These are phyloP conservation scores for Carcina quercana DNA, from an alignment of 2,888 invertebrate genomes.

Conservation along the genomic window DNA sequence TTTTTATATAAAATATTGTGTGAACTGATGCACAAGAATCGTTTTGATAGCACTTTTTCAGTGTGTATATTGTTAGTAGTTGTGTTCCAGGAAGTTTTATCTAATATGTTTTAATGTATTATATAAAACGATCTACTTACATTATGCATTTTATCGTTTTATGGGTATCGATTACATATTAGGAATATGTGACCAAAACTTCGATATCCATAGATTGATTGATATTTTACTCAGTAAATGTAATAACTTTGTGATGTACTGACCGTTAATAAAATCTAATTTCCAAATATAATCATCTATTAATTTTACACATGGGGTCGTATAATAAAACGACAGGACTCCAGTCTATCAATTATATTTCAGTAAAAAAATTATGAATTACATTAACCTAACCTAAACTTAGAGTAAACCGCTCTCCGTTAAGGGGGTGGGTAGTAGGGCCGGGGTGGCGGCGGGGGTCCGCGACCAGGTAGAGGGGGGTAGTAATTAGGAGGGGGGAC, in stretches of 20 bases:
- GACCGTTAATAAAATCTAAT: too few species aligned
- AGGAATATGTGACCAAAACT: too few species aligned
- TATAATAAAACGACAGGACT: conserved; percentile 21
- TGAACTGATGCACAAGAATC: conserved; percentile 9
- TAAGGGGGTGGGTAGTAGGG: conserved; percentile 64
- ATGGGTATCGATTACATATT: too few species aligned
- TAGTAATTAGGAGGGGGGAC: conserved; percentile 60
- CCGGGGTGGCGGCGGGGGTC: conserved; percentile 40
- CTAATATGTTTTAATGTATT: not conserved
- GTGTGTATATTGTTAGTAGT: conserved; percentile 5
- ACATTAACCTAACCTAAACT: conserved; percentile 14
- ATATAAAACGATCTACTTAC: too few species aligned
- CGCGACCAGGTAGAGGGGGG: conserved; percentile 36
- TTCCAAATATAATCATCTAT: not conserved
- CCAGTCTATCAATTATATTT: conserved; percentile 50
- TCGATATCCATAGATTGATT: too few species aligned
- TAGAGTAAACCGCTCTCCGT: conserved; percentile 21
- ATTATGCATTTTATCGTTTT: too few species aligned
- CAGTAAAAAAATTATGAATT: conserved; percentile 51
- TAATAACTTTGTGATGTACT: not conserved
- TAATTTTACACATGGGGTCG: too few species aligned
- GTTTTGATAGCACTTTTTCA: conserved; percentile 11
- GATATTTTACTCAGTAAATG: too few species aligned
- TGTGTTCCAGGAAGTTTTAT: not conserved
- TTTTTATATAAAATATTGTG: conserved; percentile 6